Evolutionary conservation across 2,113 vertebrate genomes (phyloP), one percentile per base, ranked within the genome.

Genomic region (Trachemys scripta): DNA sequence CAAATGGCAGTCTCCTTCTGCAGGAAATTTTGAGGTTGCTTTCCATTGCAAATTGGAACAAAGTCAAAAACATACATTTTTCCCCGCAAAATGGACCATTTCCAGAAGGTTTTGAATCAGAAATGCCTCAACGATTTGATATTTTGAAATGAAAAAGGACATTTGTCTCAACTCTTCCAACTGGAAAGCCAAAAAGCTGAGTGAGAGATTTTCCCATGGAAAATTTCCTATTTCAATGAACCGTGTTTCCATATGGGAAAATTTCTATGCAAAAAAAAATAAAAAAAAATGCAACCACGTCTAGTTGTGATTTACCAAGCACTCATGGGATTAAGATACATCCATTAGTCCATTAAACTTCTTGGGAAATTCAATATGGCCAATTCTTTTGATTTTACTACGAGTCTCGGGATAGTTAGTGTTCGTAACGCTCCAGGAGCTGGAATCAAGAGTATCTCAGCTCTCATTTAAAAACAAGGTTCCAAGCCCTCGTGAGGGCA

Each of bases 301-400:
- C 72, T 42, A 42, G 38, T 45, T 38, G 45, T 45, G 38, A 47
- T 25, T 78, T 47, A 78, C 38, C 75, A 78, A 47, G 13, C 6
- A 10, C 13, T 29, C 38, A 6, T 14, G 72, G 7, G 45, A 27
- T 47, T 45, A 47, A 78, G 45, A 78, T 24, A 79, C 91, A 90
- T 91, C 92, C 89, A 59, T 92, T 75, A 97, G 78, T 80, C 89
- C 90, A 94, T 29, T 94, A 54, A 96, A 79, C 54, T 91, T 91
- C 11, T 2, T 24, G 24, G 42, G 29, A 78, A 78, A 78, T 38
- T 20, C 25, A 47, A 25, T 29, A 78, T 7, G 22, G 42, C 22
- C 42, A 47, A 78, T 8, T 16, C 38, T 78, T 78, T 38, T 38
- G 9, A n/a, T 38, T 72, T 47, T 47, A 75, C 35, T 25, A 29